Evolutionary conservation across 2,888 invertebrate genomes (phyloP).

Genomic region (Drosophila nigricruria): DNA sequence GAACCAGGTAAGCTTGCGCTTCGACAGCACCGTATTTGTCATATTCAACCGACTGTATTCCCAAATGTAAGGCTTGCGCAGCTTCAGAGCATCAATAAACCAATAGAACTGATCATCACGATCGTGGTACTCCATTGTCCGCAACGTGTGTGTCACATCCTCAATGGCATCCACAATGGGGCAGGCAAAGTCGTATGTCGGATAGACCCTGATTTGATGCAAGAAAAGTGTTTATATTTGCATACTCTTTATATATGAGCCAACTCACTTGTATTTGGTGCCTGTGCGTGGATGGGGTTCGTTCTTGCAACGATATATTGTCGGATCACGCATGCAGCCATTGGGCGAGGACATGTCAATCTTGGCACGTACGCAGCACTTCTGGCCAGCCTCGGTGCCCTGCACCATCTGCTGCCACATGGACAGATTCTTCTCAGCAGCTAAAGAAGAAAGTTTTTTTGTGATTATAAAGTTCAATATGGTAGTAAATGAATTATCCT

Average conservation of each 20-base stretch:
- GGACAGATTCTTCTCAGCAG: slow-evolving; percentile 92
- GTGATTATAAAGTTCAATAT: background rate
- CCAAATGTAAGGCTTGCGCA: slow-evolving; percentile 97
- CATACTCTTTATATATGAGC: background rate
- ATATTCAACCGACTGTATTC: slow-evolving; percentile 98
- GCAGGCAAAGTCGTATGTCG: slow-evolving; percentile 99
- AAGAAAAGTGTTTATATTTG: background rate
- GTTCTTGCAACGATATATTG: slow-evolving; percentile 98
- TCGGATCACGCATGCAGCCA: slow-evolving; percentile 99
- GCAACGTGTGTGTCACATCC: slow-evolving; percentile 97
- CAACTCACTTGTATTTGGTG: slow-evolving; percentile 94
- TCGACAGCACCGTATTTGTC: slow-evolving; percentile 99
- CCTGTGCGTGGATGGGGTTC: slow-evolving; percentile 98
- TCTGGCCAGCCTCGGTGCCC: slow-evolving; percentile 91
- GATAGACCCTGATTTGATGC: slow-evolving; percentile 93
- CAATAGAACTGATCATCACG: slow-evolving; percentile 99
- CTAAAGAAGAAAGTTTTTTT: slow-evolving; percentile 85
- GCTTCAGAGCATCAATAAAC: slow-evolving; percentile 94
- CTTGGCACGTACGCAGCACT: slow-evolving; percentile 98
- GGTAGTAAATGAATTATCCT: slow-evolving; percentile 83
- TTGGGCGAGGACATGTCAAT: slow-evolving; percentile 98
- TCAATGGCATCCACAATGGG: slow-evolving; percentile 99
- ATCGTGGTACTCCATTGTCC: slow-evolving; percentile 99
- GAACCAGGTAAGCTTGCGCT: slow-evolving; percentile 99
- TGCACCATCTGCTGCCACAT: slow-evolving; percentile 98